Base-by-base conservation (phyloP, 92 coral and sea anemone genomes). In the Epizoanthus ramosus region DNA sequence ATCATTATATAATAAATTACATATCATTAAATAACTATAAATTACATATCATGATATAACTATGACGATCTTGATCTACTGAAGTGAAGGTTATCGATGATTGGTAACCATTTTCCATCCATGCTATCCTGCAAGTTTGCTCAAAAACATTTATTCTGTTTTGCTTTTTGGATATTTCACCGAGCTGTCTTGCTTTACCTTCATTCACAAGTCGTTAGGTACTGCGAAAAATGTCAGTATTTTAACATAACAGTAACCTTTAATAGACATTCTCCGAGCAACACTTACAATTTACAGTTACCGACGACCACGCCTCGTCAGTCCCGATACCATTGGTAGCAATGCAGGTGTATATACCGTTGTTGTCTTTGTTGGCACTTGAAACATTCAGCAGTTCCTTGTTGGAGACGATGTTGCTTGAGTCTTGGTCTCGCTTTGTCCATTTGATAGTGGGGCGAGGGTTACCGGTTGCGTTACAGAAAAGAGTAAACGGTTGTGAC, bases 381-480 rank as follows among this genome's bases (percentile, higher is more conserved):
- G 70, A 65, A 17, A 65, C 70, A 18, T 39, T 28, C 70, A 65
- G 16, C 0, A 17, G 14, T 18, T 65, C n/a, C 70, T 28, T 14
- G 16, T 22, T 28, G 43, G 70, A 65, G 23, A 65, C 7, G 15
- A 65, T 28, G 4, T 65, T 65, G 5, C 70, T 18, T 8, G 31
- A 28, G 31, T 6, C 4, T 6, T 18, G 41, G 7, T 6, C 70
- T 3, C 6, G 70, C 41, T 28, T 65, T 33, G 45, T 65, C 70
- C 70, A 65, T 28, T 6, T 65, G 70, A 65, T 65, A 28, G 13
- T 28, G 70, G 70, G 70, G 35, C n/a, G 39, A 22, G 70, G 70
- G 10, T 12, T 65, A 14, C 45, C 70, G 5, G 70, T 65, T 24
- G 70, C 39, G 70, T 65, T 65, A 22, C 70, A 65, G 70, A 65